A percentile compares a stretch with the other conserved stretches of the same genome.
Evolutionary conservation across 2,888 invertebrate species (phyloP).

Genomic region (Herminia tarsipennalis): DNA sequence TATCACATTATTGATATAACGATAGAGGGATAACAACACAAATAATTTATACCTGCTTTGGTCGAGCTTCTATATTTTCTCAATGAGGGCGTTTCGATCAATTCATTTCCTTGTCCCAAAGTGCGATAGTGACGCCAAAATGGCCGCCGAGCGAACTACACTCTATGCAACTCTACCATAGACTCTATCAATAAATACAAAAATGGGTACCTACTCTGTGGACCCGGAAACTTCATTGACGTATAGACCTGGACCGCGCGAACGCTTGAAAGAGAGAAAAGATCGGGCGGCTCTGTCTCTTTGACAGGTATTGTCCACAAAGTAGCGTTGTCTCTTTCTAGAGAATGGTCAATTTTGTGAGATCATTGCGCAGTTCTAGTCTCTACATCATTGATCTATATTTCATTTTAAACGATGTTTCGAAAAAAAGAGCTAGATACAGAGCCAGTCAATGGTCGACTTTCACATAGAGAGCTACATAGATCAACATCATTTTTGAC

Average conservation of each 20-base stretch:
- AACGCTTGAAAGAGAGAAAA: no score
- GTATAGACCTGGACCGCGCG: no score
- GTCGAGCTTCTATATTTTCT: constrained; percentile 66
- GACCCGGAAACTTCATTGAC: no score
- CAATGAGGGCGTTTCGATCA: constrained; percentile 80
- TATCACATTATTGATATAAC: background rate
- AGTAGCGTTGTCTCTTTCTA: no score
- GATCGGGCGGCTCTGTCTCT: no score
- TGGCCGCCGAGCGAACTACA: constrained; percentile 61
- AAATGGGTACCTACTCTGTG: no score
- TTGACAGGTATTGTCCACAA: no score
- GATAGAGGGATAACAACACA: constrained; percentile 15
- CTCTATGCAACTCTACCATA: background rate
- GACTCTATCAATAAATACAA: background rate
- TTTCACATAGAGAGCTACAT: no score
- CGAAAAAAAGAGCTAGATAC: background rate
- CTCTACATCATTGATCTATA: background rate
- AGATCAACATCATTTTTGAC: no score
- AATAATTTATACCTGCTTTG: constrained; percentile 40
- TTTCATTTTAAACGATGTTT: background rate
- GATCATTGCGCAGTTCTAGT: no score
- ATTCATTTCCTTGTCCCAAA: constrained; percentile 42
- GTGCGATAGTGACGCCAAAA: constrained; percentile 76
- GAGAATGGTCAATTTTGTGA: no score
- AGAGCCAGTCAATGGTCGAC: no score